Conservation (phyloP, 1,140 invertebrate species). For the Cotesia glomerata region DNA sequence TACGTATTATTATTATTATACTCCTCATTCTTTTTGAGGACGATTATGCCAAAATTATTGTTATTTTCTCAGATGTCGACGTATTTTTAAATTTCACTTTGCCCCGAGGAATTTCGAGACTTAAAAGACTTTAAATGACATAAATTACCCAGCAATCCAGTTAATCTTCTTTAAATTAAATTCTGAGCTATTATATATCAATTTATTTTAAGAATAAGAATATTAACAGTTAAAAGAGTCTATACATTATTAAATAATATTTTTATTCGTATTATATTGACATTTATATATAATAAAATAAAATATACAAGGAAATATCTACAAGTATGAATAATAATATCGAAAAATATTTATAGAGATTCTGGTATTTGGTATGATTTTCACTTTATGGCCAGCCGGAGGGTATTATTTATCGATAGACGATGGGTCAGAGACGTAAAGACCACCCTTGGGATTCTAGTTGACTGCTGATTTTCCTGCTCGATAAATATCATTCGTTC, state of each 20-base stretch:
- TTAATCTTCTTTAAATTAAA: background rate
- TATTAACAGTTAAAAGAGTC: no score
- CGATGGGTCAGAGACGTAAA: conserved; percentile 36
- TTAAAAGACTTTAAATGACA: background rate
- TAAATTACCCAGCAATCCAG: background rate
- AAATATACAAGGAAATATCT: background rate
- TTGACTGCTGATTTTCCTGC: conserved; percentile 56
- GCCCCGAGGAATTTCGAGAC: background rate
- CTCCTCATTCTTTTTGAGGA: background rate
- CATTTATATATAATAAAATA: background rate
- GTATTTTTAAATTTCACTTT: background rate
- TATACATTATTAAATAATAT: no score
- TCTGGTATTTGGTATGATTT: conserved; percentile 41
- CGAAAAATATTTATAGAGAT: conserved; percentile 17
- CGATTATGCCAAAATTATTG: conserved; percentile 23
- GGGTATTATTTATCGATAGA: conserved; percentile 49
- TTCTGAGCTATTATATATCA: background rate
- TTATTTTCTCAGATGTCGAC: conserved; percentile 22
- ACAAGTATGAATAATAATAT: background rate
- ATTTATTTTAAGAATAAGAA: background rate
- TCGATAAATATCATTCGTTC: conserved; percentile 63
- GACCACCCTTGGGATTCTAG: conserved; percentile 59
- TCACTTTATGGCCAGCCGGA: conserved; percentile 44
- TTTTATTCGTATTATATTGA: conserved; percentile 3
- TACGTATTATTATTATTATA: background rate